Evolutionary conservation across 2,113 vertebrate genomes (phyloP).

Genomic region (Lycaon pictus): DNA sequence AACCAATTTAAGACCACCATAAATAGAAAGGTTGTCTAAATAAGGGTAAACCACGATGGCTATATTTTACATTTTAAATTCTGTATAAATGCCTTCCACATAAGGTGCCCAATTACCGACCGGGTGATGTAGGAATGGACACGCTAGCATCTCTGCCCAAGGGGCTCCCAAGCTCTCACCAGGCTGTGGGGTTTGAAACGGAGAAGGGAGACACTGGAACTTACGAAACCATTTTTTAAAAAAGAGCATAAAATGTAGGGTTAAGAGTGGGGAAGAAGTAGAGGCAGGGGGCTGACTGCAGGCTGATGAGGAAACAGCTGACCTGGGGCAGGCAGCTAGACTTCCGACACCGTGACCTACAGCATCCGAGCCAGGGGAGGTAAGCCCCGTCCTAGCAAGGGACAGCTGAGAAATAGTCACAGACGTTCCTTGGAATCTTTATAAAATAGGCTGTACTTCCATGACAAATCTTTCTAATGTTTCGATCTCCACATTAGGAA

Average conservation of each 20-base stretch:
- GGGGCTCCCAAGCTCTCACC: neutral
- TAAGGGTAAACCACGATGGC: neutral
- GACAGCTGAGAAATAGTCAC: neutral
- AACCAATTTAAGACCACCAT: neutral
- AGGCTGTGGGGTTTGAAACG: neutral
- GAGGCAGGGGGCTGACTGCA: neutral
- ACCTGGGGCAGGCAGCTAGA: neutral
- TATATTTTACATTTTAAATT: neutral
- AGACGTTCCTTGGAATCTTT: neutral
- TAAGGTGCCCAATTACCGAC: neutral
- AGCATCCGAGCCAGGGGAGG: neutral
- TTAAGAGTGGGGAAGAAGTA: neutral
- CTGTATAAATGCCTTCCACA: neutral
- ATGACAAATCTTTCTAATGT: neutral
- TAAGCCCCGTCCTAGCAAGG: neutral
- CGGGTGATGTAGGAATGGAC: neutral
- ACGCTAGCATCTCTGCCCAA: neutral
- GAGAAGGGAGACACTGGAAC: neutral
- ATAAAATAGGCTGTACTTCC: neutral
- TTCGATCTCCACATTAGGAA: slow-evolving; percentile 49
- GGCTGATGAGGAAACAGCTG: neutral
- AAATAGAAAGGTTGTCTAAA: slow-evolving; percentile 4
- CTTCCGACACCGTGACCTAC: neutral
- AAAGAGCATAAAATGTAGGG: neutral
- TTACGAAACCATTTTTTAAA: neutral